Percentiles rank a stretch among this genome's conserved stretches.
phyloP scores from a whole-genome alignment of 2,888 invertebrate genomes.

The Plagodis pulveraria region DNA sequence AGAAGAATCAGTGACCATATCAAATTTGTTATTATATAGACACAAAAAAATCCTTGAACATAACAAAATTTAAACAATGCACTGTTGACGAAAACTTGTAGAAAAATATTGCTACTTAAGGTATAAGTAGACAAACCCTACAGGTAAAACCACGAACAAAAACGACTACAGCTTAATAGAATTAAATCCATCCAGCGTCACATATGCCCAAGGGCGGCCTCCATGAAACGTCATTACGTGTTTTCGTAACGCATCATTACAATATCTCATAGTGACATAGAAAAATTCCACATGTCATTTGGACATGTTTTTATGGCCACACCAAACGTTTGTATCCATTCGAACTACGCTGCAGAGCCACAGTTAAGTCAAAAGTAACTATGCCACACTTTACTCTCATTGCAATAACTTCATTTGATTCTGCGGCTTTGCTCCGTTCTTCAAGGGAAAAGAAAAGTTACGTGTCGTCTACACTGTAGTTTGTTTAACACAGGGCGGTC shows the following conservation, averaged over 20 bases:
- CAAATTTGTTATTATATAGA: no score
- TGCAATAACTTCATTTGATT: neutral
- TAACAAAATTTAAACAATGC: no score
- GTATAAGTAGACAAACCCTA: neutral
- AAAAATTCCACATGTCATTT: conserved; percentile 84
- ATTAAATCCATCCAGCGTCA: conserved; percentile 72
- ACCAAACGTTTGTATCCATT: neutral
- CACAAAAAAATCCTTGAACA: no score
- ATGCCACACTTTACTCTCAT: neutral
- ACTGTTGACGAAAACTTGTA: no score
- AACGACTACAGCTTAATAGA: conserved; percentile 51
- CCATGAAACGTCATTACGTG: conserved; percentile 77
- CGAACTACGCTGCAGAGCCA: neutral
- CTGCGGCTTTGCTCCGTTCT: neutral
- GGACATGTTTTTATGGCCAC: conserved; percentile 62
- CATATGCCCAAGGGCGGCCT: conserved; percentile 71
- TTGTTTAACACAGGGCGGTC: conserved; percentile 81
- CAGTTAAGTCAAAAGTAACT: neutral
- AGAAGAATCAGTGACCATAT: no score
- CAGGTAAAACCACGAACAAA: conserved; percentile 17
- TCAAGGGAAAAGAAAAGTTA: neutral
- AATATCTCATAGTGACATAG: conserved; percentile 83
- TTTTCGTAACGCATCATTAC: conserved; percentile 83
- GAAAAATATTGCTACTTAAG: no score
- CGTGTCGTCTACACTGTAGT: conserved; percentile 44